Evolutionary conservation across 2,113 vertebrate genomes (phyloP).

Genomic region (Hoplias malabaricus): DNA sequence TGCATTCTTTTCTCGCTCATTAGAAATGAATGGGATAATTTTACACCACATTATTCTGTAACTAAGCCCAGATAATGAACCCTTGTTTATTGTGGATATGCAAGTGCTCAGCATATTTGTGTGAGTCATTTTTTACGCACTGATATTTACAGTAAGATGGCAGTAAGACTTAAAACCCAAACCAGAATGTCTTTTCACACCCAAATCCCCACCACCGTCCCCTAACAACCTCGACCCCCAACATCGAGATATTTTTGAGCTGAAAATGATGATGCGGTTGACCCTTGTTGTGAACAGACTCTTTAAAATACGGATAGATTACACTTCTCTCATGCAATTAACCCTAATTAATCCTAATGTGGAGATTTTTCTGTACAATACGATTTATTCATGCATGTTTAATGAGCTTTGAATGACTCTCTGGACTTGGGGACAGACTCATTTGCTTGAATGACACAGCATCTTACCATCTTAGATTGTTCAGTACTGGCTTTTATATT

Average conservation of each 20-base stretch:
- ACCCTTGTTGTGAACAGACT: neutral
- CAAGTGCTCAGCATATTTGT: neutral
- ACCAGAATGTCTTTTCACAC: neutral
- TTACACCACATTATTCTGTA: too few species aligned
- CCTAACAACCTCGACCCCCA: too few species aligned
- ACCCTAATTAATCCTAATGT: neutral
- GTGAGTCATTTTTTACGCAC: neutral
- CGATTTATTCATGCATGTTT: slow-evolving; percentile 30
- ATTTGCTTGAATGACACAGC: slow-evolving; percentile 44
- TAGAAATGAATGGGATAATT: neutral
- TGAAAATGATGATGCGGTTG: neutral
- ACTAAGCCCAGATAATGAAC: too few species aligned
- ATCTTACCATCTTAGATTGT: neutral
- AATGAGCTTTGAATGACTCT: slow-evolving; percentile 17
- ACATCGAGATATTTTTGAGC: slow-evolving; percentile 29
- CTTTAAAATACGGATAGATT: slow-evolving; percentile 32
- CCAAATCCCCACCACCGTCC: too few species aligned
- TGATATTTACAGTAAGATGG: neutral
- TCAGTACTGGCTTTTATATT: slow-evolving; percentile 4
- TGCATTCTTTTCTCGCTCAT: neutral
- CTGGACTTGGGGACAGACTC: slow-evolving; percentile 35
- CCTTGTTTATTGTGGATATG: neutral
- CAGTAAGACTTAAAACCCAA: slow-evolving; percentile 4
- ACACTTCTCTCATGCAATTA: neutral
- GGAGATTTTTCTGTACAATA: slow-evolving; percentile 2